Evolutionary conservation across 2,113 vertebrate genomes (phyloP).

Genomic region (Athene cunicularia): DNA sequence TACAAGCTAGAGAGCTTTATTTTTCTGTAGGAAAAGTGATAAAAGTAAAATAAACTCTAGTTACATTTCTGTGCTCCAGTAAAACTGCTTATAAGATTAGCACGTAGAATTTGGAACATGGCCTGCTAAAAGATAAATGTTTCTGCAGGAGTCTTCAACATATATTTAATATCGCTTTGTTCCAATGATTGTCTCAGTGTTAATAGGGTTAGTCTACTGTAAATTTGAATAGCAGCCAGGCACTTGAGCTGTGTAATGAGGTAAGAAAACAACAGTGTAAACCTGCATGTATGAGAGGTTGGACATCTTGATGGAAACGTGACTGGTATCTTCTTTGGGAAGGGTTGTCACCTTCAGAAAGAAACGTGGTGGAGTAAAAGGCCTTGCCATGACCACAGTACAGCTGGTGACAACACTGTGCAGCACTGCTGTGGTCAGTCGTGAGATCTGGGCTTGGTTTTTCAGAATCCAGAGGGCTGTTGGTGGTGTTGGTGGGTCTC

Average conservation of each 20-base stretch:
- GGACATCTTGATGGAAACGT: not conserved
- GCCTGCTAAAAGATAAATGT: not conserved
- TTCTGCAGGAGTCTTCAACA: not conserved
- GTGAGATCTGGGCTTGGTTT: not conserved
- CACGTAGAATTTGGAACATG: not conserved
- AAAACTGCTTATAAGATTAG: constrained; percentile 9
- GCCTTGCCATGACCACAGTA: not conserved
- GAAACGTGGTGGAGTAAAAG: not conserved
- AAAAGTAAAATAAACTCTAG: constrained; percentile 16
- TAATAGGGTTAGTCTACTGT: not conserved
- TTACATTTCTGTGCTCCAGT: not conserved
- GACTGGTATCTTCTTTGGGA: not conserved
- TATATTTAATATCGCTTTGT: constrained; percentile 12
- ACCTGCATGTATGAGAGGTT: not conserved
- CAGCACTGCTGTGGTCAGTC: not conserved
- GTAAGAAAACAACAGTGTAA: not conserved
- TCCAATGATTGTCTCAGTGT: not conserved
- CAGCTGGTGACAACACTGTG: not conserved
- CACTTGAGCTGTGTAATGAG: not conserved
- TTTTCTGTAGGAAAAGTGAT: not conserved
- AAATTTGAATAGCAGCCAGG: not conserved
- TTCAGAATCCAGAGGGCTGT: not conserved
- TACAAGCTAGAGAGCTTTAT: not conserved
- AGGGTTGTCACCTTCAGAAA: not conserved
- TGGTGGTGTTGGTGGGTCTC: not conserved